Evolutionary conservation across 2,888 invertebrate genomes (phyloP).

Genomic region (Megastigmus dorsalis): DNA sequence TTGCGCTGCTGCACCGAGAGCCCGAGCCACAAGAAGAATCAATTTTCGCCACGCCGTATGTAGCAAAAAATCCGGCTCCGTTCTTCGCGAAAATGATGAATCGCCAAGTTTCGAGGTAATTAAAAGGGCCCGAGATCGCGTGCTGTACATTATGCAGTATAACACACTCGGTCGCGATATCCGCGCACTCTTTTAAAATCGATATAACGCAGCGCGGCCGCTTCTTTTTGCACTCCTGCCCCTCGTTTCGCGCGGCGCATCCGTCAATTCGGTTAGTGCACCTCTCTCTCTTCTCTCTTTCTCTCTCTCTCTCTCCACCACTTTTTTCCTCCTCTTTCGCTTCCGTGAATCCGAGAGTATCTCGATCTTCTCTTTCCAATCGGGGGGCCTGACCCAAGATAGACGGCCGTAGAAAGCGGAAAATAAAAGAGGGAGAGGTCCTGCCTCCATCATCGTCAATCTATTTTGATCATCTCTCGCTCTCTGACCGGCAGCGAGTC

Average conservation of each 20-base stretch:
- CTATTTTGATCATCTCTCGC: constrained; percentile 11
- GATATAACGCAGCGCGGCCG: background rate
- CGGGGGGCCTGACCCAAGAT: background rate
- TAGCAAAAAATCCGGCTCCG: constrained; percentile 4
- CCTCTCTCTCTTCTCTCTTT: background rate
- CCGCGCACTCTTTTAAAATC: constrained; percentile 12
- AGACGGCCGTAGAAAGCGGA: background rate
- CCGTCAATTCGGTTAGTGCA: constrained; percentile 5
- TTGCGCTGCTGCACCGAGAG: background rate
- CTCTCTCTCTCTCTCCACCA: no score
- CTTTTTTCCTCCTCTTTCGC: no score
- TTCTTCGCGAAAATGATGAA: constrained; percentile 37
- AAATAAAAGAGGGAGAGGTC: background rate
- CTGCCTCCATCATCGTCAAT: background rate
- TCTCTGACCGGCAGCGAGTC: background rate
- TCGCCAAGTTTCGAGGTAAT: constrained; percentile 34
- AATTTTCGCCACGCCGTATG: constrained; percentile 32
- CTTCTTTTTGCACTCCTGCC: background rate
- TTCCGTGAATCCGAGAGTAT: background rate
- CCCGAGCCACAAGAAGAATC: constrained; percentile 36
- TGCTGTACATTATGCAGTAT: no score
- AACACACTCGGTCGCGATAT: no score
- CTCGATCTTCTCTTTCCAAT: background rate
- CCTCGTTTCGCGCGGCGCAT: no score
- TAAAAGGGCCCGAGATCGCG: constrained; percentile 35